These are phyloP conservation scores for Labrus mixtus DNA, from an alignment of 2,113 vertebrate genomes.

Conservation along the genomic window DNA sequence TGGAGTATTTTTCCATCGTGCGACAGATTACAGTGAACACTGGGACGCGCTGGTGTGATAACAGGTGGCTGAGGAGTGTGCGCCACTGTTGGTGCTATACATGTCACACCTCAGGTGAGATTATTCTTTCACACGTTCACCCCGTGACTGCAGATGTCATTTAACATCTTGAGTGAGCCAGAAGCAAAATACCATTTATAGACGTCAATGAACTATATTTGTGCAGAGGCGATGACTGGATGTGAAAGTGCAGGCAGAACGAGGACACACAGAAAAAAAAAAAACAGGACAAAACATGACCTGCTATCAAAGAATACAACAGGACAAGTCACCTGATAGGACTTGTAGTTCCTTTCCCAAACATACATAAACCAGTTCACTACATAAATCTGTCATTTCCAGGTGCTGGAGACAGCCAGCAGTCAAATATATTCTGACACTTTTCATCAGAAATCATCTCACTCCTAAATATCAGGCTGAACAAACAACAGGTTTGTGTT, in stretches of 20 bases:
- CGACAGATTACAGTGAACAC: background rate
- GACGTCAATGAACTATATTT: constrained; percentile 1
- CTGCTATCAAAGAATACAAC: background rate
- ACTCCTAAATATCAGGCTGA: too few relatives aligned
- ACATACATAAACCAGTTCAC: too few relatives aligned
- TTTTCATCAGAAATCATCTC: too few relatives aligned
- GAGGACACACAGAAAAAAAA: background rate
- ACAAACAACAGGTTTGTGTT: too few relatives aligned
- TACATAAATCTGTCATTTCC: too few relatives aligned
- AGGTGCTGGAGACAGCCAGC: too few relatives aligned
- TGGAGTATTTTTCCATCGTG: background rate
- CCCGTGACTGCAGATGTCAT: constrained; percentile 40
- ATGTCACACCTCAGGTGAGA: constrained; percentile 72
- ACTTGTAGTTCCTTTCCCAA: too few relatives aligned
- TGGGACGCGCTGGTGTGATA: constrained; percentile 22
- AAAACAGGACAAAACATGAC: background rate
- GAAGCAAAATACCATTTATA: constrained; percentile 25
- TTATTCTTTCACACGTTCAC: constrained; percentile 46
- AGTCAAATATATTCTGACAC: too few relatives aligned
- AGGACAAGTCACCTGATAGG: too few relatives aligned
- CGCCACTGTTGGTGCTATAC: constrained; percentile 14
- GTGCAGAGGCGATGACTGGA: background rate
- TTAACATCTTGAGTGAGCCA: constrained; percentile 11
- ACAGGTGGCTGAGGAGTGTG: constrained; percentile 48
- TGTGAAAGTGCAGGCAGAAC: constrained; percentile 1